Evolutionary conservation across 2,888 invertebrate species (phyloP).

Genomic region (Eristalis arbustorum): DNA sequence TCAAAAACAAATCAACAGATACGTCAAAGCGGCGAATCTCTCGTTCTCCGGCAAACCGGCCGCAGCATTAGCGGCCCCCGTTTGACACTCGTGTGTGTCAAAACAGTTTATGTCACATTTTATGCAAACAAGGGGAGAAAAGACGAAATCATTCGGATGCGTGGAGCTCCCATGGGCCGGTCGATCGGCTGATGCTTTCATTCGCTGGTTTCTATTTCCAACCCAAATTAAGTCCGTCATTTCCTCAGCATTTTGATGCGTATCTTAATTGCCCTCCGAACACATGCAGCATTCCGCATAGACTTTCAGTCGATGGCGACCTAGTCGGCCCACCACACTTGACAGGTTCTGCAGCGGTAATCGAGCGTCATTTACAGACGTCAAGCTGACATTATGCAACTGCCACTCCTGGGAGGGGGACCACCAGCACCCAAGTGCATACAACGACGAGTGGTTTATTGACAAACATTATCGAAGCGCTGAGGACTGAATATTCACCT

Average conservation of each 20-base stretch:
- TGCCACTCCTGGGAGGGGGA: conserved; percentile 41
- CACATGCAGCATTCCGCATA: background rate
- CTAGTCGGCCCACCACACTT: conserved; percentile 37
- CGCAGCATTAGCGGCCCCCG: background rate
- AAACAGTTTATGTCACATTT: conserved; percentile 48
- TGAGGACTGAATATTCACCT: conserved; percentile 24
- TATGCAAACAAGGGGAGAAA: conserved; percentile 27
- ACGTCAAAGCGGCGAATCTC: background rate
- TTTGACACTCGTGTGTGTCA: conserved; percentile 16
- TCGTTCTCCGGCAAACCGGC: background rate
- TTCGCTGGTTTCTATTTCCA: background rate
- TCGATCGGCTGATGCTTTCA: background rate
- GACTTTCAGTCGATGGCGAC: background rate
- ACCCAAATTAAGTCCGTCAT: conserved; percentile 36
- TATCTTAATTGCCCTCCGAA: conserved; percentile 15
- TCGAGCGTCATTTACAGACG: conserved; percentile 13
- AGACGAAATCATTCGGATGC: background rate
- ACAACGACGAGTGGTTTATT: conserved; percentile 48
- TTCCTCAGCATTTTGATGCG: conserved; percentile 22
- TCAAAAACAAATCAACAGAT: background rate
- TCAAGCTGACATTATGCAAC: conserved; percentile 57
- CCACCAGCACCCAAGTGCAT: conserved; percentile 31
- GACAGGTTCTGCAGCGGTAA: conserved; percentile 40
- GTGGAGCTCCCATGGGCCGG: conserved; percentile 1
- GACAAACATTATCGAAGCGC: conserved; percentile 62